These are phyloP conservation scores for Sphaerophoria rueppellii DNA, from an alignment of 2,888 invertebrate species.

Conservation along the genomic window DNA sequence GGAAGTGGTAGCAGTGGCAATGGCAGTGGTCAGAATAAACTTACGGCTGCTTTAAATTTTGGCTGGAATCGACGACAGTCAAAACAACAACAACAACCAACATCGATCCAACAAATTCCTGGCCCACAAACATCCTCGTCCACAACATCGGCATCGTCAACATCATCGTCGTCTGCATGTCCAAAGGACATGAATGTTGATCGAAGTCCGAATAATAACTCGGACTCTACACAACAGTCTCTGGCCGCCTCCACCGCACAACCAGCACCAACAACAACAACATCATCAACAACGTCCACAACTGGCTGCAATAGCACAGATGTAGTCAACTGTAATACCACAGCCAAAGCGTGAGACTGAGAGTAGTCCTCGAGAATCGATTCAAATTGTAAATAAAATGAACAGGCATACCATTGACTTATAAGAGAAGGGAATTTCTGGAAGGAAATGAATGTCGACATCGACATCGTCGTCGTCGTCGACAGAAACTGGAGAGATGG, in stretches of 20 bases:
- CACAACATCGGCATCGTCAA: constrained; percentile 54
- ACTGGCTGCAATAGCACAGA: constrained; percentile 74
- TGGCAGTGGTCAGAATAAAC: constrained; percentile 76
- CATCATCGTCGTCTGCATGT: constrained; percentile 31
- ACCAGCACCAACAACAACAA: constrained; percentile 76
- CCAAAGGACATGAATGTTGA: constrained; percentile 50
- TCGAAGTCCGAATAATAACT: constrained; percentile 79
- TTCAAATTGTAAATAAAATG: constrained; percentile 58
- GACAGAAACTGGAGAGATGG: constrained; percentile 5
- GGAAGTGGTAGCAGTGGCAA: constrained; percentile 72
- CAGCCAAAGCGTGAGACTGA: constrained; percentile 63
- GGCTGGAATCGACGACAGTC: constrained; percentile 78
- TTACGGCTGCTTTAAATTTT: constrained; percentile 79
- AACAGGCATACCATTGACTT: constrained; percentile 33
- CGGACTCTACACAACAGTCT: constrained; percentile 28
- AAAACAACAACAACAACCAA: constrained; percentile 54
- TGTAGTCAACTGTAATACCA: constrained; percentile 68
- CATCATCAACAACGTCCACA: constrained; percentile 70
- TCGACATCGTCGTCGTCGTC: not conserved
- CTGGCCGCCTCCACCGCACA: too few relatives aligned
- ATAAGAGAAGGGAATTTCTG: constrained; percentile 5
- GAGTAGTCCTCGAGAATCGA: constrained; percentile 18
- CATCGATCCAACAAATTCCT: constrained; percentile 26
- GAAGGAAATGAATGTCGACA: not conserved
- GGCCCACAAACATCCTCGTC: constrained; percentile 45